Evolutionary conservation across 2,888 invertebrate species (phyloP), one percentile per base, ranked within the genome.

Genomic region (Epinotia bilunana): DNA sequence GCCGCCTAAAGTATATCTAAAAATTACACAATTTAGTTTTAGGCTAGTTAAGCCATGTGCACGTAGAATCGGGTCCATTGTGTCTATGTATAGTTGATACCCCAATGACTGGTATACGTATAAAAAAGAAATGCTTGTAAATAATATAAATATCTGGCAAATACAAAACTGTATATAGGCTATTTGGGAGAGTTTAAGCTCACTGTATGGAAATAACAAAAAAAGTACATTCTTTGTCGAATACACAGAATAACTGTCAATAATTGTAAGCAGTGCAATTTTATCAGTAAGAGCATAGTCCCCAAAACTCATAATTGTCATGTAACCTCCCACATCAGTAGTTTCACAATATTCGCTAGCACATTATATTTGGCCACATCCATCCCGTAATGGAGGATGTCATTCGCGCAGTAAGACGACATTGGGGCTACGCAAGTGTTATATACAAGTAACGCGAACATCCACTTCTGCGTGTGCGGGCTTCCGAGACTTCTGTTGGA

Each of bases 361-460:
- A 93, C 84, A 76, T 92, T 92, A 78, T 93, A 92, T 79, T 89
- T 90, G 20, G 93, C 93, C 11, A 87, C 91, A 74, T 94, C 94
- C 80, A 93, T 84, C 33, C 94, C 93, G 69, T 90, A 93, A 72
- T 93, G 89, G 9, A 93, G 77, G 43, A 92, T 88, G 68, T 80
- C 91, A 73, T 91, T 87, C 0, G 92, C 93, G 78, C 92, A 93
- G 74, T 93, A 93, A 0, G 86, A 78, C 0, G 93, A 93, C 88
- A 93, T 90, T 0, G 94, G 93, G 0, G 91, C 92, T 23, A 93
- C 82, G 77, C 94, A 94, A 4, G 90, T 87, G 67, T 93, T 91
- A 80, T 93, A 94, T 63, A 93, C 76, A 7, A 94, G 85, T n/a
- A 94, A 78, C 1, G 90, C 91, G 57, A 89, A 80, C 92, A 92